Conservation (phyloP, 92 coral and sea anemone genomes). For the Ricordea florida region DNA sequence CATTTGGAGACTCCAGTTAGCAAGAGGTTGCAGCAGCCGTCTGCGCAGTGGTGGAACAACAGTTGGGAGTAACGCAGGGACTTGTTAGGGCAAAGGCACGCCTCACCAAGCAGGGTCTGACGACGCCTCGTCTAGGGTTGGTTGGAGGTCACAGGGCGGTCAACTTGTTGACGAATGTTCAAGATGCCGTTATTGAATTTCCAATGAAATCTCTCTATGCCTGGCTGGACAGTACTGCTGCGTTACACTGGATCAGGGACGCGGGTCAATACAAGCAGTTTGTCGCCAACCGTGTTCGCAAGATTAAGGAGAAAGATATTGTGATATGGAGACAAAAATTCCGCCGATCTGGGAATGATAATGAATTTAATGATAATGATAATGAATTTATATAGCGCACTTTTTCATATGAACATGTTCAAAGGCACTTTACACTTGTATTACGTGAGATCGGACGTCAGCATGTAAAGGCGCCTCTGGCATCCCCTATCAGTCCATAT, state of each 20-base stretch:
- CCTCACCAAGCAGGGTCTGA: conserved; percentile 32
- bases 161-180: conserved; percentile 25
- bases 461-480: too few species aligned
- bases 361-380: too few species aligned
- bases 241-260: conserved; percentile 28
- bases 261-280: conserved; percentile 39
- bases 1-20: conserved; percentile 45
- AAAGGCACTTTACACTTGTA: too few species aligned
- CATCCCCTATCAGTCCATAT: too few species aligned
- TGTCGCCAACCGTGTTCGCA: conserved; percentile 23
- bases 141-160: conserved; percentile 37
- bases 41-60: conserved; percentile 21
- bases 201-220: background rate
- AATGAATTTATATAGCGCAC: too few species aligned
- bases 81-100: conserved; percentile 16
- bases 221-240: conserved; percentile 24
- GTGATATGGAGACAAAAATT: conserved; percentile 48
- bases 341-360: too few species aligned
- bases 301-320: background rate
- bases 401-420: too few species aligned
- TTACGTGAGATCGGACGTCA: too few species aligned
- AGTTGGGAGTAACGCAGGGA: conserved; percentile 22
- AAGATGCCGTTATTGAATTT: background rate
- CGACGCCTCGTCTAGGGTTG: conserved; percentile 31
- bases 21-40: conserved; percentile 34